These are phyloP conservation scores for Iguana delicatissima DNA, from an alignment of 2,797 vertebrate genomes.

Conservation along the genomic window DNA sequence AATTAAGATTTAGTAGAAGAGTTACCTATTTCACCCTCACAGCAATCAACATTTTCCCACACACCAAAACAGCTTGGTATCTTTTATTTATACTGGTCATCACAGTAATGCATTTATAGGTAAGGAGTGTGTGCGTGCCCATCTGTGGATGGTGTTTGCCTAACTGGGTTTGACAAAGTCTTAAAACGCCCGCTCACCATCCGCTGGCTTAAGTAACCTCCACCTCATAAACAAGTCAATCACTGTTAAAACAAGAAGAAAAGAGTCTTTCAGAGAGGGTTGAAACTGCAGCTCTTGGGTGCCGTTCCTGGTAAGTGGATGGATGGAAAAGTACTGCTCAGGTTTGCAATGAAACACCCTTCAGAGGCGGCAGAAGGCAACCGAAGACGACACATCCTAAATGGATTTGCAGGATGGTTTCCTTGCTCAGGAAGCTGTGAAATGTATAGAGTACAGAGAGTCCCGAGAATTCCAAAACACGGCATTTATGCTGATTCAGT, in stretches of 20 bases:
- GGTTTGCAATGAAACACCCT: conserved; percentile 28
- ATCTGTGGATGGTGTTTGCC: background rate
- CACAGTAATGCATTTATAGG: too few species aligned
- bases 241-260: conserved; percentile 38
- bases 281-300: conserved; percentile 40
- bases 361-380: conserved; percentile 26
- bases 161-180: conserved; percentile 32
- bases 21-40: background rate
- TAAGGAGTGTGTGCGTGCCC: background rate
- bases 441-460: conserved; percentile 26
- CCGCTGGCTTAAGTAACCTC: conserved; percentile 42
- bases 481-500: fast-evolving
- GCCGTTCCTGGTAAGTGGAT: conserved; percentile 19
- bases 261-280: background rate
- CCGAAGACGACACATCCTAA: background rate
- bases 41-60: background rate
- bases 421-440: conserved; percentile 43
- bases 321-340: conserved; percentile 47
- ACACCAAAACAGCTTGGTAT: background rate
- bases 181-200: background rate
- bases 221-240: conserved; percentile 33
- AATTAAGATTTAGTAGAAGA: background rate
- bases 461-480: background rate
- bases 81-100: background rate
- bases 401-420: background rate